Evolutionary conservation across 2,113 vertebrate species (phyloP), one percentile per base, ranked within the genome.

Genomic region (Anser cygnoides): DNA sequence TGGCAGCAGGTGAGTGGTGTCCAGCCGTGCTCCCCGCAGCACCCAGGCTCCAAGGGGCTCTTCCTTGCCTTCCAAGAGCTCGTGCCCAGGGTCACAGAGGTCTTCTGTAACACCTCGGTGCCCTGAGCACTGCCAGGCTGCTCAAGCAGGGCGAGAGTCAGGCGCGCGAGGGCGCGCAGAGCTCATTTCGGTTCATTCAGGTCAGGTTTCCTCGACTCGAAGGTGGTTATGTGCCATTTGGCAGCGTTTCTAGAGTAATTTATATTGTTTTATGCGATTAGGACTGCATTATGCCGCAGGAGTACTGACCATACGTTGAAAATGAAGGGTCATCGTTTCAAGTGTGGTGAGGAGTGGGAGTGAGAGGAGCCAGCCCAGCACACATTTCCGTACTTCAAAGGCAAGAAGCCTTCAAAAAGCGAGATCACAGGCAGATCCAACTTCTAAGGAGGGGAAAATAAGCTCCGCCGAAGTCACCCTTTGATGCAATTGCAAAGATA

Each of bases 361-460:
- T 57, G 50, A 83, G 52, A 62, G 79, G 88, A 89, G 92, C 46
- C 58, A 81, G 65, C 43, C 63, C 39, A 84, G 88, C 86, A 86
- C 73, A 57, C 15, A 31, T 96, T 93, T 96, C 91, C 81, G 86
- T 50, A 93, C 90, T 89, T 97, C 90, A 95, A 96, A 96, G 92
- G 79, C 73, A 68, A 93, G 88, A 85, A 59, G 41, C 76, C 75
- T 92, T 89, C 44, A 70, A 92, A 93, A 84, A 77, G 79, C 1
- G 0, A 93, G 91, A 90, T 96, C 95, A 92, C 88, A 97, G 89
- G 46, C 49, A 1, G 65, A 78, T 87, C 33, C 86, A 76, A 84
- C 95, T 95, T 96, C 92, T 96, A 75, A 96, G 90, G 46, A 87
- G 28, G 49, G 41, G 81, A 92, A 90, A 90, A 65, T 81, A 49